Base-by-base conservation (phyloP, 2,888 invertebrate genomes). In the Apotomis turbidana region DNA sequence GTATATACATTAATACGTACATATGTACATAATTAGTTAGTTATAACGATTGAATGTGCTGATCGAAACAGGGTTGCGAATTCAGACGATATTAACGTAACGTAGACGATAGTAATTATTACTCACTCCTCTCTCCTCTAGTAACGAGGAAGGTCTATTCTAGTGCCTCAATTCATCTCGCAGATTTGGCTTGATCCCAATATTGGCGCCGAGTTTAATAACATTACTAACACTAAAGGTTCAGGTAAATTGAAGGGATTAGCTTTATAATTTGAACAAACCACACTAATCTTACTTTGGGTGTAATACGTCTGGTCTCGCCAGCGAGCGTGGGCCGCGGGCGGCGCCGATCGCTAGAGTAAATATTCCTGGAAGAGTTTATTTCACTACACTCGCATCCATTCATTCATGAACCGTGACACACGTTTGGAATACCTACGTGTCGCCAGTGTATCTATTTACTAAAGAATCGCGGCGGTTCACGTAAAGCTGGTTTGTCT, bases 281-380 rank as follows among this genome's bases (percentile, higher is more conserved):
- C 54, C 36, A 38, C 12, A 5, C 36, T 46, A 46, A 66, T 55
- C 46, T 57, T 38, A 61, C 49, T 60, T 61, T 57, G 38, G 49
- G 54, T 44, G 15, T 60, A 54, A 57, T 67, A 60, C 27, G 54
- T 44, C 15, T 61, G 54, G 67, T 61, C 49, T 49, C 59, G 64
- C 59, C 44, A 46, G 74, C 71, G 71, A 64, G 78, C 78, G 83
- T 85, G 81, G 89, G 90, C 77, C 80, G 78, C 83, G 90, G 87
- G 78, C 83, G 90, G 87, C 90, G 87, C 88, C 87, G 81, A 79
- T 75, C 80, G 77, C 82, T 84, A 85, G 85, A 86, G 87, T 89
- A 88, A 89, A 89, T 87, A 90, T 90, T 89, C 88, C 82, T 78
- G 86, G 90, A 90, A 90, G 81, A 81, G 79, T 87, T 86, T 87